phyloP scores from a whole-genome alignment of 2,888 invertebrate species.

The Thyatira batis region DNA sequence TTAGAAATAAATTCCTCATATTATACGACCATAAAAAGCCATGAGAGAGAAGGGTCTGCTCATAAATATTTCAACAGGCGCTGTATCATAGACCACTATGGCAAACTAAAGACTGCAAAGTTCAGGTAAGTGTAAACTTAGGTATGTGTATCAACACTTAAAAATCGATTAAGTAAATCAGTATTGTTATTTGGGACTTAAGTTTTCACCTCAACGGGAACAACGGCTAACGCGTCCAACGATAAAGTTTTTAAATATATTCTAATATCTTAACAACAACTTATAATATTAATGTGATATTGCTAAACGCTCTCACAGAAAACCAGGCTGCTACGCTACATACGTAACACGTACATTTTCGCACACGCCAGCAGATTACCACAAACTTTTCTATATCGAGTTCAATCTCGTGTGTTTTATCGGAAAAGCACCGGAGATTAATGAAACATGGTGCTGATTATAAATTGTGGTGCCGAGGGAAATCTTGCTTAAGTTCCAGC shows the following conservation, averaged over 20 bases:
- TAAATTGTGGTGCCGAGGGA: slow-evolving; percentile 63
- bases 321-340: not conserved
- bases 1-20: slow-evolving; percentile 62
- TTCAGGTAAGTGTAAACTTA: slow-evolving; percentile 13
- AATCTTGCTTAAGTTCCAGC: slow-evolving; percentile 66
- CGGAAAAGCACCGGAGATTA: slow-evolving; percentile 48
- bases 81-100: slow-evolving; percentile 22
- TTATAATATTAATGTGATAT: not conserved
- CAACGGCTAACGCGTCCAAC: too few species aligned
- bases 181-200: too few species aligned
- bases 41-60: slow-evolving; percentile 61
- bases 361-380: not conserved
- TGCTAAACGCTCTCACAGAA: not conserved
- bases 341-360: not conserved
- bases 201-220: too few species aligned
- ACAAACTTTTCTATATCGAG: not conserved
- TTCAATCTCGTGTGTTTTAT: slow-evolving; percentile 38
- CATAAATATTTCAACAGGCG: slow-evolving; percentile 68
- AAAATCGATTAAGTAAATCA: too few species aligned
- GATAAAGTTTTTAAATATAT: too few species aligned
- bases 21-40: slow-evolving; percentile 62
- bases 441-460: slow-evolving; percentile 65
- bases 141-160: not conserved
- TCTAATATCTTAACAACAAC: too few species aligned
- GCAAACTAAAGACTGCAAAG: slow-evolving; percentile 24